These are phyloP conservation scores for Seriola dumerili DNA, from an alignment of 2,113 vertebrate species.

Conservation along the genomic window DNA sequence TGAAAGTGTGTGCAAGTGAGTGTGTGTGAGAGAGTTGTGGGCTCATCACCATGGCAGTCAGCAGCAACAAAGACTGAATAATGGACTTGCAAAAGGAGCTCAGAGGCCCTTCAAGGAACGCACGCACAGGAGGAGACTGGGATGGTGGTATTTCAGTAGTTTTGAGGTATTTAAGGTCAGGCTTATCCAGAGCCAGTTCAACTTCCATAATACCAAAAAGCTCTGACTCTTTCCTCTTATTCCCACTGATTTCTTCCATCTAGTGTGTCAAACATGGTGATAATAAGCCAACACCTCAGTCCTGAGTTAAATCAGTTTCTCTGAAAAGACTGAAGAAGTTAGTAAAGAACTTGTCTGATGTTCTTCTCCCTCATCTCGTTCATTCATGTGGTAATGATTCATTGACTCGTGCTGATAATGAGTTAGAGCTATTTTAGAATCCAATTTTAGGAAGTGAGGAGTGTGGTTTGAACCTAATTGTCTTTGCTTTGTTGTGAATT, in stretches of 20 bases:
- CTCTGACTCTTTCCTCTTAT: constrained; percentile 19
- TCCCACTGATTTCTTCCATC: constrained; percentile 30
- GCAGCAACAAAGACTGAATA: constrained; percentile 56
- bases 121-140: neutral
- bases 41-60: constrained; percentile 61
- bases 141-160: too few species aligned
- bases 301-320: constrained; percentile 5
- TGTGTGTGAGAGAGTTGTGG: constrained; percentile 20
- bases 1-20: neutral
- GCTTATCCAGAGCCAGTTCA: too few species aligned
- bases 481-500: neutral
- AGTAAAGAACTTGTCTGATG: constrained; percentile 1
- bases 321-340: constrained; percentile 22
- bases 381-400: constrained; percentile 20
- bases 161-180: too few species aligned
- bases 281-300: neutral
- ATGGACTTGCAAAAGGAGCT: constrained; percentile 51
- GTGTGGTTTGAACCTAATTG: neutral
- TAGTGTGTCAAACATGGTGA: neutral
- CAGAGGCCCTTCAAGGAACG: constrained; percentile 44
- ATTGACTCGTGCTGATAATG: constrained; percentile 17
- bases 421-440: constrained; percentile 22
- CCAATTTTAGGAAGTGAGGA: neutral
- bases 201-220: constrained; percentile 6
- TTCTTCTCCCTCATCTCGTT: constrained; percentile 13